These are phyloP conservation scores for Planiliza haematocheilus DNA, from an alignment of 2,113 vertebrate species.

Conservation along the genomic window DNA sequence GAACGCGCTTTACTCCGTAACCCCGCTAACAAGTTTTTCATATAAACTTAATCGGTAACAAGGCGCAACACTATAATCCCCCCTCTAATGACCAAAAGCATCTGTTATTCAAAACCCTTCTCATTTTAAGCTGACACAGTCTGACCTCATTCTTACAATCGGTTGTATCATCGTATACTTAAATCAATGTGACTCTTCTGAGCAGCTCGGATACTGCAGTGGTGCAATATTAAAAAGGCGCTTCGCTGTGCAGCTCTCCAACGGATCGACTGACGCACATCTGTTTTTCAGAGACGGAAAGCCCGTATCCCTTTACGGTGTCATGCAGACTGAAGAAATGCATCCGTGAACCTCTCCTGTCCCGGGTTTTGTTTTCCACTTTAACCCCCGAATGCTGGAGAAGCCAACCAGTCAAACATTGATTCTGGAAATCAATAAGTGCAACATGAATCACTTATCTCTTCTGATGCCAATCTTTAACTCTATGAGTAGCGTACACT, in stretches of 20 bases:
- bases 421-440: too few species aligned
- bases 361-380: neutral
- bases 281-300: slow-evolving; percentile 22
- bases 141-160: slow-evolving; percentile 6
- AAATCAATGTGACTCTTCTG: slow-evolving; percentile 38
- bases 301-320: slow-evolving; percentile 9
- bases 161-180: slow-evolving; percentile 4
- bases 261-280: slow-evolving; percentile 21
- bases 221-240: slow-evolving; percentile 29
- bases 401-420: neutral
- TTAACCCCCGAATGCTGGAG: neutral
- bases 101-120: too few species aligned
- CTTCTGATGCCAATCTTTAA: too few species aligned
- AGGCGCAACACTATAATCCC: too few species aligned
- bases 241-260: slow-evolving; percentile 3
- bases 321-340: neutral
- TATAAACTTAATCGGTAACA: too few species aligned
- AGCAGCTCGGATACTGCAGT: slow-evolving; percentile 9
- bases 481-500: too few species aligned
- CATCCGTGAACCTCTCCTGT: slow-evolving; percentile 7
- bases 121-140: too few species aligned
- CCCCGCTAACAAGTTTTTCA: too few species aligned
- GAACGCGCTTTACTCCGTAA: too few species aligned
- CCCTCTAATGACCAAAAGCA: too few species aligned
- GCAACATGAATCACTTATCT: slow-evolving; percentile 1